Evolutionary conservation across 2,888 invertebrate genomes (phyloP), one percentile per base, ranked within the genome.

Genomic region (Hesperia comma): DNA sequence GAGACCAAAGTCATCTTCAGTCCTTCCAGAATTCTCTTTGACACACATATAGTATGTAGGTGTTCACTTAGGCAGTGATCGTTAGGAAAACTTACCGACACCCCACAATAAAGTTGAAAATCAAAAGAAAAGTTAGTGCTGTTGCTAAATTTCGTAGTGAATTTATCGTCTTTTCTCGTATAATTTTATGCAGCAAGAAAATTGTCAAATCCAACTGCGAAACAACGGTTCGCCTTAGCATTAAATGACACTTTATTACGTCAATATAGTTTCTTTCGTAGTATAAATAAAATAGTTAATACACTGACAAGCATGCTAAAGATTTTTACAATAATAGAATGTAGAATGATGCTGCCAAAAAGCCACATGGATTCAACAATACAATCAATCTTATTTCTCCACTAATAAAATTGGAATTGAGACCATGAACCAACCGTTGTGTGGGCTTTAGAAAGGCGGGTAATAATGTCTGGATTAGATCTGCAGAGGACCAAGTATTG

Each of bases 151-250:
- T 62, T 41, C 43, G 54, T 43, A 43, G 54, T 26, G 61, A 61
- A 61, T 51, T 61, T 53, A 53, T 41, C 61, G 61, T 15, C 61
- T 40, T 41, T 62, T 41, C 54, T 43, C 32, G 32, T 62, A 41
- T 61, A 53, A 32, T 62, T 62, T 62, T 32, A 43, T 62, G 43
- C 41, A 54, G 43, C 32, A 19, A 54, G 62, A 32, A 15, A 51
- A 61, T 26, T 61, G n/a, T 40, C 26, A 41, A 8, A 46, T 7
- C 7, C 15, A 46, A 46, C 8, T 17, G 17, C 17, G 43, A 46
- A 15, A 17, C 15, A 17, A 46, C 6, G n/a, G 7, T 17, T 17
- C 17, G 43, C 6, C 6, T 46, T 12, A 10, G 37, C 37, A 10
- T 8, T 37, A 37, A 37, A 37, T 37, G 37, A 2, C 10, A 37